phyloP scores from a whole-genome alignment of 2,113 vertebrate species.

The Embiotoca jacksoni region DNA sequence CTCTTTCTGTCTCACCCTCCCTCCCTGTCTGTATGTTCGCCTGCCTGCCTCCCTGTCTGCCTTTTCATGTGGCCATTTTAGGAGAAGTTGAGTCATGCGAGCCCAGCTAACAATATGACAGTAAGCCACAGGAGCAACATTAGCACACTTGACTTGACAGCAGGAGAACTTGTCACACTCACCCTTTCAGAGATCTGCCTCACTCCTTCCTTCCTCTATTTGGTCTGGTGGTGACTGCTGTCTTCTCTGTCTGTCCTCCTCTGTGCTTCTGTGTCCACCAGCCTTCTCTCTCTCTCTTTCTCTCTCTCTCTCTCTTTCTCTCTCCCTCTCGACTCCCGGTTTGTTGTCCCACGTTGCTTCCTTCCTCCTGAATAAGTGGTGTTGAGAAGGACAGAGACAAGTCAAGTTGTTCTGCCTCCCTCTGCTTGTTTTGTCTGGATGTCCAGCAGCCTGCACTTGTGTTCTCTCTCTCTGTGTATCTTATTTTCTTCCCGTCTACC shows the following conservation, averaged over 20 bases:
- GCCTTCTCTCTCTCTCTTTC: constrained; percentile 16
- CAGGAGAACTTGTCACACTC: constrained; percentile 71
- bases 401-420: constrained; percentile 51
- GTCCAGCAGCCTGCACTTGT: constrained; percentile 30
- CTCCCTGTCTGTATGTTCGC: constrained; percentile 27
- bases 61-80: constrained; percentile 78
- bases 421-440: constrained; percentile 54
- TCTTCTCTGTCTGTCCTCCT: constrained; percentile 24
- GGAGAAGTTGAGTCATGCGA: constrained; percentile 70
- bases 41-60: constrained; percentile 14
- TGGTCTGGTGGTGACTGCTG: constrained; percentile 28
- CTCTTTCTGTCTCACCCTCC: constrained; percentile 49
- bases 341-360: constrained; percentile 48
- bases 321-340: neutral
- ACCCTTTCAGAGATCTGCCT: constrained; percentile 60
- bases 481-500: constrained; percentile 64
- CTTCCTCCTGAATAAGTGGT: constrained; percentile 65
- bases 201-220: constrained; percentile 54
- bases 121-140: constrained; percentile 38
- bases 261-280: constrained; percentile 39
- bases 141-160: constrained; percentile 46
- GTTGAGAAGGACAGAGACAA: constrained; percentile 51
- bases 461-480: constrained; percentile 27
- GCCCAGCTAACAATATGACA: constrained; percentile 60
- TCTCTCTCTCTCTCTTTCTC: neutral